Evolutionary conservation across 2,888 invertebrate species (phyloP).

Genomic region (Pachliopta kotzebuea): DNA sequence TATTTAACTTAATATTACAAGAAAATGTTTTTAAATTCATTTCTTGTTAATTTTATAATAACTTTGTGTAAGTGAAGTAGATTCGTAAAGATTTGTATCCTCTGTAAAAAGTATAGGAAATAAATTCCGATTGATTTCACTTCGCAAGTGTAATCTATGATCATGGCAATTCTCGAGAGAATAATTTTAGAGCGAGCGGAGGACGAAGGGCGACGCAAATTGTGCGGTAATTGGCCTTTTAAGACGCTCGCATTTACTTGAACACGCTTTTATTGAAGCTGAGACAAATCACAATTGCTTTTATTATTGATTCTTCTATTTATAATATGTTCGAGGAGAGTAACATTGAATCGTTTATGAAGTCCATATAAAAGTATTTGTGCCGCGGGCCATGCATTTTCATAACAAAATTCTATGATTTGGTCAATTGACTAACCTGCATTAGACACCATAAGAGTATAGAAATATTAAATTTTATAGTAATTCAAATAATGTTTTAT

Average conservation of each 20-base stretch:
- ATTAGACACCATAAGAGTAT: too few species aligned
- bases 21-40: too few species aligned
- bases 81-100: not conserved
- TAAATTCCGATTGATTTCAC: slow-evolving; percentile 40
- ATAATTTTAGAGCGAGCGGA: slow-evolving; percentile 62
- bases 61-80: not conserved
- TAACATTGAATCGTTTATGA: not conserved
- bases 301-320: slow-evolving; percentile 16
- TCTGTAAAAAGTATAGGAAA: slow-evolving; percentile 14
- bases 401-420: too few species aligned
- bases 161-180: slow-evolving; percentile 49
- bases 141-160: slow-evolving; percentile 45
- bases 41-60: too few species aligned
- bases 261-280: slow-evolving; percentile 58
- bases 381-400: too few species aligned
- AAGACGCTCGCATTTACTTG: slow-evolving; percentile 59
- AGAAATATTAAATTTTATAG: too few species aligned
- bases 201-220: slow-evolving; percentile 62
- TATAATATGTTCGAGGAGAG: not conserved
- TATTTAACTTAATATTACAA: too few species aligned
- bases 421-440: too few species aligned
- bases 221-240: slow-evolving; percentile 76
- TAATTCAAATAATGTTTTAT: too few species aligned
- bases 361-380: not conserved
- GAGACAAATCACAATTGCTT: slow-evolving; percentile 40